phyloP scores from a whole-genome alignment of 1,140 invertebrate genomes.

The Drosophila oshimai region DNA sequence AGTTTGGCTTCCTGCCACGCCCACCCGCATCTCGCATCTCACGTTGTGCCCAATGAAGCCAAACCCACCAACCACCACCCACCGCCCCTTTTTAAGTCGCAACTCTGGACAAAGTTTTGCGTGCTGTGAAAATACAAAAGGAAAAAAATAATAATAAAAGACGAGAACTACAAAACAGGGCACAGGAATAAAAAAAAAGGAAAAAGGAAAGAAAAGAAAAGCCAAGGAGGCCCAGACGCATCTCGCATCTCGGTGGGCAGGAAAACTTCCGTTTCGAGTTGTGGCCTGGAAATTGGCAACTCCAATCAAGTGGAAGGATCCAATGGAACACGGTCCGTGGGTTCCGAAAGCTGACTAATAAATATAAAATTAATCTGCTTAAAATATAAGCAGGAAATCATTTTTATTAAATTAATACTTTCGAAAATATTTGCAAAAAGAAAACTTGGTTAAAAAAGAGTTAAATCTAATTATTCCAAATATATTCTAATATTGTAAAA shows the following conservation, averaged over 20 bases:
- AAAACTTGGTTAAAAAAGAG: no score
- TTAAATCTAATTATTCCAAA: no score
- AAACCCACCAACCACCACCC: not conserved
- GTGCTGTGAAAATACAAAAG: slow-evolving; percentile 38
- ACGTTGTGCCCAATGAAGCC: not conserved
- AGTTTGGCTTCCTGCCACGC: slow-evolving; percentile 28
- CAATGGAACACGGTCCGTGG: slow-evolving; percentile 1
- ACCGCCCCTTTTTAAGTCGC: slow-evolving; percentile 45
- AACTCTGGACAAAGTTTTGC: slow-evolving; percentile 69
- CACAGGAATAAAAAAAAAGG: no score
- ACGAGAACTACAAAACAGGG: slow-evolving; percentile 8
- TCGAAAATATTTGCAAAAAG: no score
- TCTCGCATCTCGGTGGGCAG: slow-evolving; percentile 45
- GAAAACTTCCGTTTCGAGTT: slow-evolving; percentile 73
- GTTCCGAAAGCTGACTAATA: not conserved
- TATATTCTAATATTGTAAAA: no score
- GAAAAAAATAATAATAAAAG: slow-evolving; percentile 29
- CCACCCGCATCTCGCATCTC: not conserved
- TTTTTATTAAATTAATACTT: no score
- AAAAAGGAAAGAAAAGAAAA: slow-evolving; percentile 21
- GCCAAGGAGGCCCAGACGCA: slow-evolving; percentile 29
- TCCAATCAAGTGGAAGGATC: slow-evolving; percentile 40
- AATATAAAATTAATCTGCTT: slow-evolving; percentile 7
- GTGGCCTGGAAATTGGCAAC: slow-evolving; percentile 59
- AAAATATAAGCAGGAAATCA: not conserved